phyloP scores from a whole-genome alignment of 2,888 invertebrate species.

The Eristalis pertinax region DNA sequence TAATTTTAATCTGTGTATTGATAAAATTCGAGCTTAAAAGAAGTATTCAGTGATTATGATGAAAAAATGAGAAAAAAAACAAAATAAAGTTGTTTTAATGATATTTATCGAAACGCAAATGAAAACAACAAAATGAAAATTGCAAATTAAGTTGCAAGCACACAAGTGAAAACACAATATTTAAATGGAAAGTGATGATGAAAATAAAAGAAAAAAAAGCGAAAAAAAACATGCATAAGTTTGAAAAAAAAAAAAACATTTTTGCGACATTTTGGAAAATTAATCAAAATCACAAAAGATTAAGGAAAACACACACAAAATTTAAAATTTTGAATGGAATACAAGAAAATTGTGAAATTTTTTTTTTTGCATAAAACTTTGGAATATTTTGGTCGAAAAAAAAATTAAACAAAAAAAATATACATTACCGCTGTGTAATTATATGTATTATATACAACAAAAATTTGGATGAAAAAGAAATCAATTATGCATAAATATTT shows the following conservation, averaged over 20 bases:
- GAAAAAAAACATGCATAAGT: conserved; percentile 10
- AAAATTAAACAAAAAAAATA: not conserved
- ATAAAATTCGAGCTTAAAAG: conserved; percentile 73
- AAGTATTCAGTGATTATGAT: conserved; percentile 67
- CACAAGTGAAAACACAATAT: not conserved
- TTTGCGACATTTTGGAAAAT: conserved; percentile 56
- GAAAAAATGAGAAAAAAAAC: not conserved
- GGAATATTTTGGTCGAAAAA: conserved; percentile 50
- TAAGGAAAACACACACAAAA: conserved; percentile 15
- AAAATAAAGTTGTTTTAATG: conserved; percentile 77
- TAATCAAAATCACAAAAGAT: conserved; percentile 14
- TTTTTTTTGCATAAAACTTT: conserved; percentile 54
- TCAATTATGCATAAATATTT: conserved; percentile 68
- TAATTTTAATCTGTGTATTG: conserved; percentile 68
- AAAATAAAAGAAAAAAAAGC: too few relatives aligned
- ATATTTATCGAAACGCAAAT: conserved; percentile 59
- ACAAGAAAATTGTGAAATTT: conserved; percentile 35
- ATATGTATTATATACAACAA: conserved; percentile 67
- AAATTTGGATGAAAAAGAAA: conserved; percentile 59
- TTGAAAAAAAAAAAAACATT: conserved; percentile 18
- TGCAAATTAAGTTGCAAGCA: not conserved
- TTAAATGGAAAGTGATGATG: too few relatives aligned
- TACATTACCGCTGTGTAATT: conserved; percentile 57
- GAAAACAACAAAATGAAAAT: conserved; percentile 11
- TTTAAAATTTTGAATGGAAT: conserved; percentile 38